Percentiles rank a stretch among this genome's conserved stretches.
Conservation (phyloP, 1,140 invertebrate genomes). For the Bacillus rossius region DNA sequence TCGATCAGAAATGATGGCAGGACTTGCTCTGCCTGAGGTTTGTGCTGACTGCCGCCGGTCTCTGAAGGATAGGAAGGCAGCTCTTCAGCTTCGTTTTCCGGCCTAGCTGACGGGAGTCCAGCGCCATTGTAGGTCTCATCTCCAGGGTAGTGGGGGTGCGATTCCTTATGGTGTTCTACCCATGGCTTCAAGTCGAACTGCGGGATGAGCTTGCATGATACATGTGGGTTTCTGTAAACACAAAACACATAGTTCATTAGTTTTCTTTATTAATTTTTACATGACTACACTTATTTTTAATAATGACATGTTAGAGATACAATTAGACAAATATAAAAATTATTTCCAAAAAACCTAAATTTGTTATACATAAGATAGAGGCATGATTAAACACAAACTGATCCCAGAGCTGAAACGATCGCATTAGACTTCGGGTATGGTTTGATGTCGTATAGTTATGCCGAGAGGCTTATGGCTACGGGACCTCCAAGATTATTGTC, state of each 20-base stretch:
- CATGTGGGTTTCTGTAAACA: constrained; percentile 1
- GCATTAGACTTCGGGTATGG: no score
- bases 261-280: background rate
- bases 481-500: no score
- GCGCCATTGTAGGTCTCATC: background rate
- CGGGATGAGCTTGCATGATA: constrained; percentile 1
- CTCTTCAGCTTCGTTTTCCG: background rate
- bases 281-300: no score
- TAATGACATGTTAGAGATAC: no score
- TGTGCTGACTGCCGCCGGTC: background rate
- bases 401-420: no score
- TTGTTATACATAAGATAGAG: no score
- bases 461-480: no score
- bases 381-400: no score
- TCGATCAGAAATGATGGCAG: background rate
- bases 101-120: background rate
- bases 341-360: no score
- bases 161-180: background rate
- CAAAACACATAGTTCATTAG: background rate
- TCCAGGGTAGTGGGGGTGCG: background rate
- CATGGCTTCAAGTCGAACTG: constrained; percentile 6
- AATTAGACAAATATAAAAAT: no score
- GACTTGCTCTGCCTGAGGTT: background rate
- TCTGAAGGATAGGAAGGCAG: background rate
- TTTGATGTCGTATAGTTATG: no score